These are phyloP conservation scores for Meleagris gallopavo DNA, from an alignment of 2,113 vertebrate genomes.

Conservation along the genomic window DNA sequence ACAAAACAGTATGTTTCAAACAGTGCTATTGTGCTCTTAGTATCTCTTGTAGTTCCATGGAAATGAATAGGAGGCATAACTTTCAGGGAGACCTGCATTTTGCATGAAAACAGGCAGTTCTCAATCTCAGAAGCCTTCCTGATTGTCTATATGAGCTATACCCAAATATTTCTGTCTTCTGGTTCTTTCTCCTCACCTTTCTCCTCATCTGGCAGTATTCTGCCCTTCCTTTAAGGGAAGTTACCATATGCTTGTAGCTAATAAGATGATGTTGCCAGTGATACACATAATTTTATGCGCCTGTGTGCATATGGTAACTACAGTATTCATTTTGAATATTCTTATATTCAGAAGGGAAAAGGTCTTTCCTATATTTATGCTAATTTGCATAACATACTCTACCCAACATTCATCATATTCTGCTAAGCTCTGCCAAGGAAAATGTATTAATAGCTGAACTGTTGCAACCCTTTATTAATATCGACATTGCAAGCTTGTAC, in stretches of 20 bases:
- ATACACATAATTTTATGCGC: slow-evolving; percentile 53
- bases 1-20: too few species aligned
- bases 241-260: slow-evolving; percentile 22
- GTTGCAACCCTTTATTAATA: slow-evolving; percentile 56
- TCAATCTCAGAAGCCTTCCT: neutral
- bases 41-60: too few species aligned
- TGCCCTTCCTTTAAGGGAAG: slow-evolving; percentile 9
- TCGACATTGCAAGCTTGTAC: neutral
- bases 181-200: neutral
- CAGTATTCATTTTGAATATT: slow-evolving; percentile 6
- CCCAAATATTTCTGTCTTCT: neutral
- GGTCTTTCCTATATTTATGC: slow-evolving; percentile 69
- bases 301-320: slow-evolving; percentile 57
- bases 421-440: slow-evolving; percentile 54
- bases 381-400: slow-evolving; percentile 59
- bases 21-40: too few species aligned
- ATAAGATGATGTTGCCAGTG: slow-evolving; percentile 49
- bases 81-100: too few species aligned
- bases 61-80: too few species aligned
- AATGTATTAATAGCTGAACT: slow-evolving; percentile 73
- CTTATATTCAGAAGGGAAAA: slow-evolving; percentile 52
- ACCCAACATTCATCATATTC: slow-evolving; percentile 63
- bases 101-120: neutral
- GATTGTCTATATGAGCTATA: neutral
- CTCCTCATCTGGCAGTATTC: neutral